Base-by-base conservation (phyloP, 2,113 vertebrate genomes). In the Numenius arquata region DNA sequence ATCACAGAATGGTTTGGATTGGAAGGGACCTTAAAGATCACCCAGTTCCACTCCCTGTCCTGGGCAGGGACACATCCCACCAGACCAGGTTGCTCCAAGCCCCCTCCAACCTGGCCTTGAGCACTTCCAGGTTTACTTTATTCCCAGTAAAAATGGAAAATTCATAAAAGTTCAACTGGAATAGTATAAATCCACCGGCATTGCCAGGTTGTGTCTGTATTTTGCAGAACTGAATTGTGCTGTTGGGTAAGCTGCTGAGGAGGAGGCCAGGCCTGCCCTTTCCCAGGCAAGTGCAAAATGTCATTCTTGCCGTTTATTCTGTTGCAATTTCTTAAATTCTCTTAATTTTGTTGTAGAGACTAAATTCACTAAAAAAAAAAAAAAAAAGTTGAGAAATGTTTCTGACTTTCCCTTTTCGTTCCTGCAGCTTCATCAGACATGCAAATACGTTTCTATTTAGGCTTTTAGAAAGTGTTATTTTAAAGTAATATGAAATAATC, bases 361-460 rank as follows among this genome's bases (percentile, higher is more conserved):
- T 73, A 48, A 53, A 30, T 75, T 90, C 53, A 32, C 52, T 48
- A 34, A 78, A 65, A 45, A 19, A 48, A 62, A 71, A 36, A 40
- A 25, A 56, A 62, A 72, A 40, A 41, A 81, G 27, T 74, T 77
- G 65, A 61, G 40, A 36, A 75, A 26, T 55, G 6, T 76, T 70
- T 50, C 62, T 36, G 62, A 32, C 62, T 93, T 85, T 23, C 50
- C 29, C 58, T 68, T 91, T 55, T 48, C 53, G 23, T 72, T 41
- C 26, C 82, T 53, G 76, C 83, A 77, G 90, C 91, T 94, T 97
- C 93, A 93, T 97, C 93, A 96, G 93, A 29, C 89, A 95, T 96
- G 93, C 91, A 95, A 96, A 95, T 91, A 88, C 89, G 68, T 95
- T 94, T 91, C 81, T 70, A 12, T 67, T 91, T 61, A 79, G 94